A percentile compares a stretch with the other conserved stretches of the same genome.
phyloP scores from a whole-genome alignment of 2,113 vertebrate genomes.

The Coturnix japonica region DNA sequence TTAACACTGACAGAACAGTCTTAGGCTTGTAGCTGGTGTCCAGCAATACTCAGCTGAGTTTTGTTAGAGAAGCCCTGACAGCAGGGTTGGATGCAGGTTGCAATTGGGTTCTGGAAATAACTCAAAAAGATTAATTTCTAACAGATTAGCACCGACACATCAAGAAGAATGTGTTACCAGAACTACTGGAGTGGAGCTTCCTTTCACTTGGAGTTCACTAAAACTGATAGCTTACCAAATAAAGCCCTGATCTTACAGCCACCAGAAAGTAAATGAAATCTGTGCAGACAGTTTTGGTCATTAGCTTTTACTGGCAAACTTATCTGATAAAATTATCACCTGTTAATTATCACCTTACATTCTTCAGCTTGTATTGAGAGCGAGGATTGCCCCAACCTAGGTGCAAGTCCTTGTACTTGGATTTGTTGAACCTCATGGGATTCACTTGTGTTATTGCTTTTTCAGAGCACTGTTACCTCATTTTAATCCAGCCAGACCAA shows the following conservation, averaged over 20 bases:
- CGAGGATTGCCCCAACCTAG: too few species aligned
- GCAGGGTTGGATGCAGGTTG: not conserved
- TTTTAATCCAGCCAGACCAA: not conserved
- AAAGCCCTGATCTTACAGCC: not conserved
- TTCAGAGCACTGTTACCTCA: not conserved
- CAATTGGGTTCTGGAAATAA: not conserved
- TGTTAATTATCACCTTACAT: not conserved
- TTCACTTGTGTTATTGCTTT: not conserved
- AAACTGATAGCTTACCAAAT: not conserved
- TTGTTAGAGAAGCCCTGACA: not conserved
- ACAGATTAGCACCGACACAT: not conserved
- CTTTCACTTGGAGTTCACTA: not conserved
- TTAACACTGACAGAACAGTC: not conserved
- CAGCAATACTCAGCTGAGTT: not conserved
- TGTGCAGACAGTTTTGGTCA: not conserved
- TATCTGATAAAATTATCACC: not conserved
- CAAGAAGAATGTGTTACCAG: not conserved
- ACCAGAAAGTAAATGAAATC: not conserved
- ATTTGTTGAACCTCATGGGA: too few species aligned
- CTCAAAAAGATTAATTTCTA: not conserved
- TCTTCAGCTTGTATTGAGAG: too few species aligned
- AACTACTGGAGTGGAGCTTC: not conserved
- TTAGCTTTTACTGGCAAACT: slow-evolving; percentile 22
- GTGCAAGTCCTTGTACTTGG: too few species aligned
- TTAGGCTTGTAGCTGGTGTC: not conserved